Base-by-base conservation (phyloP, 1,140 invertebrate genomes). In the Drosophila tristis region DNA sequence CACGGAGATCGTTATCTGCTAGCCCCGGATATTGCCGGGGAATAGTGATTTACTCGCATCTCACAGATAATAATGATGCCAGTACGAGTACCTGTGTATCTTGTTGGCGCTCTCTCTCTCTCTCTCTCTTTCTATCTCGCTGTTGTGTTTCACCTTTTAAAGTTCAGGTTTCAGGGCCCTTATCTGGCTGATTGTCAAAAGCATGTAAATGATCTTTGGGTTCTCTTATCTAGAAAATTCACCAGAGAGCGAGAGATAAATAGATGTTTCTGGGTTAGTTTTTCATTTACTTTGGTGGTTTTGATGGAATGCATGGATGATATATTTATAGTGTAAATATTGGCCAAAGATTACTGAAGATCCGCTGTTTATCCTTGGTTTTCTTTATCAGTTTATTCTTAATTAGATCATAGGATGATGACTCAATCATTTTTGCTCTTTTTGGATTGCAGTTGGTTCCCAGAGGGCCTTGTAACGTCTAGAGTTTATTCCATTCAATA, bases 1-100 rank as follows among this genome's bases (percentile, higher is more conserved):
- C 66, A 57, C 66, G 64, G 66, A 39, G 66, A 68, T 71, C 67
- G 67, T 71, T 71, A 71, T 71, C 67, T 68, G 23, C 11, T 7
- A 56, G 53, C 67, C 11, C 35, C 67, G 67, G 67, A 70, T 71
- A 71, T 70, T 70, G 67, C 64, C 35, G 35, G 67, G 58, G 65
- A 44, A 71, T 70, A 70, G 45, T 58, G 67, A 71, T 71, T 70
- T 71, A 39, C 35, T 39, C 35, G 35, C 13, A 71, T 70, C 67
- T 71, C 11, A 35, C 4, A 71, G 67, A 71, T 71, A 71, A 58
- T 71, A 71, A 70, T 70, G 45, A 58, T 71, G 47, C 16, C 8
- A 9, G 25, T 7, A 23, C 39, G 13, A 11, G 20, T 67, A 15
- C 2, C 20, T 20, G 64, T 13, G 63, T 57, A 57, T 45, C 31